Evolutionary conservation across 1,140 invertebrate genomes (phyloP), one percentile per base, ranked within the genome.

Genomic region (Lycorma delicatula): DNA sequence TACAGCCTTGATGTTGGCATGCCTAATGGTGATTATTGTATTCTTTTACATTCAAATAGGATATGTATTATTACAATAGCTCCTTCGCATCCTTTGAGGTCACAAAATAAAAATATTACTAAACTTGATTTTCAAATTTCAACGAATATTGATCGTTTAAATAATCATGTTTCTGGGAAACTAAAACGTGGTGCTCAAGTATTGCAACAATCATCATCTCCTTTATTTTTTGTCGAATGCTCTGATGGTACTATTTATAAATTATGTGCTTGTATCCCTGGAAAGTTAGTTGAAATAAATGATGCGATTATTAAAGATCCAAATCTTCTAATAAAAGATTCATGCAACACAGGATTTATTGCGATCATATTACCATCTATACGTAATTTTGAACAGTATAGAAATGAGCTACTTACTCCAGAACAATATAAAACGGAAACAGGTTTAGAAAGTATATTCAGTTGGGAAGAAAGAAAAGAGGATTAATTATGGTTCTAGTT

Each of bases 251-350:
- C 74, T 47, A 68, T 57, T 0, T 90, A 86, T 71, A 77, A 77
- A 46, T 73, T 92, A 3, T 80, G 82, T 54, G 83, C 83, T 68
- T 83, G 88, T 58, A 79, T 93, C 67, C 81, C 82, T 62, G 89
- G 89, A 7, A 91, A 87, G 69, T 74, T 94, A 5, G 74, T 93
- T 2, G 89, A 94, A 75, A 81, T 91, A 0, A 93, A 94, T 75
- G 81, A 87, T 60, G 68, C 75, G 6, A 70, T 94, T 27, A 61
- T 84, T 0, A 68, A 79, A 27, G 77, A 82, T 60, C 86, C 88
- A 0, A 72, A 83, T 54, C 71, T 89, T 11, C 65, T 91, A 13
- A 73, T 72, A 38, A 64, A 77, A 58, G 75, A 79, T 38, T 81
- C 83, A 7, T 77, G 82, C 63, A 77, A 76, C 53, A 79, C 82